Percentiles rank a stretch among this genome's conserved stretches.
Evolutionary conservation across 2,888 invertebrate species (phyloP).

Genomic region (Biston stratarius): DNA sequence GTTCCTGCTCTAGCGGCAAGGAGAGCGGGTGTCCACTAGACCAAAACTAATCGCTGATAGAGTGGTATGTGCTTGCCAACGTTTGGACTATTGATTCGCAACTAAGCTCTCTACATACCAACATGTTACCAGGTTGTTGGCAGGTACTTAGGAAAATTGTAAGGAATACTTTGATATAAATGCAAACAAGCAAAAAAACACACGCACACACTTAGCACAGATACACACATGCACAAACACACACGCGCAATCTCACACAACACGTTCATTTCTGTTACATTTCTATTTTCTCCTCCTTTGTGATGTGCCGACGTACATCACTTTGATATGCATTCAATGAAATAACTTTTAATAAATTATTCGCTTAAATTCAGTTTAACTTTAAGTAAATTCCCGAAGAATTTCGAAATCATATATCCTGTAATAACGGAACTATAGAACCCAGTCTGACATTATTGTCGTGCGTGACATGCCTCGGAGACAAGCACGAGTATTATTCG

Average conservation of each 20-base stretch:
- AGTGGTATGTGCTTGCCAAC: slow-evolving; percentile 79
- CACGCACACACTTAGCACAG: too few species aligned
- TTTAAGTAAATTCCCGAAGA: slow-evolving; percentile 44
- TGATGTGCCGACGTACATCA: too few species aligned
- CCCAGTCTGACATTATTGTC: slow-evolving; percentile 20
- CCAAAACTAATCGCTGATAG: slow-evolving; percentile 85
- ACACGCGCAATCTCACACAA: too few species aligned
- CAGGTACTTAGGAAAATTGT: slow-evolving; percentile 20
- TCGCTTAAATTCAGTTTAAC: neutral
- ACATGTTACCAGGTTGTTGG: slow-evolving; percentile 40
- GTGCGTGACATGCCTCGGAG: slow-evolving; percentile 34
- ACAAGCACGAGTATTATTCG: slow-evolving; percentile 42
- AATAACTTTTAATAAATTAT: neutral
- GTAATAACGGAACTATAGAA: slow-evolving; percentile 31
- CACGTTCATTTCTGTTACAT: too few species aligned
- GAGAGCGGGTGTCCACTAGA: slow-evolving; percentile 76
- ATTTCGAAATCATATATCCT: slow-evolving; percentile 25
- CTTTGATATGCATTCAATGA: too few species aligned
- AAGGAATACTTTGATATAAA: neutral
- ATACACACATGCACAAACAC: too few species aligned
- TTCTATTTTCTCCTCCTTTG: too few species aligned
- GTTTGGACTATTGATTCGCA: slow-evolving; percentile 79
- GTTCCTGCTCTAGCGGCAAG: slow-evolving; percentile 62
- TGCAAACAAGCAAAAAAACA: neutral
- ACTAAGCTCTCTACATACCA: slow-evolving; percentile 54